A percentile compares a stretch with the other conserved stretches of the same genome.
Evolutionary conservation across 1,140 invertebrate genomes (phyloP).

Genomic region (Psilanteris sp.): DNA sequence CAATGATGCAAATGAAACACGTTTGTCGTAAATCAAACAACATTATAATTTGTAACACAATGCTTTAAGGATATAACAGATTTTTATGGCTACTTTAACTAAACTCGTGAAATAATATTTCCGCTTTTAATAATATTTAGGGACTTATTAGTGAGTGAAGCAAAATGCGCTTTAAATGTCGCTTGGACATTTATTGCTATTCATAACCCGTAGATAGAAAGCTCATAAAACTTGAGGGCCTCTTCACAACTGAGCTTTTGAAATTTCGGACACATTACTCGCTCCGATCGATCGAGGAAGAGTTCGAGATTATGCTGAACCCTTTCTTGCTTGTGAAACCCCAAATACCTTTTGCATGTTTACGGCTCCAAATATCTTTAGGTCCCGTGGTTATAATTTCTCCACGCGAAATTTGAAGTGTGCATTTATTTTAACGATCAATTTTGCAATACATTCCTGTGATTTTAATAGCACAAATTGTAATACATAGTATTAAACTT

Average conservation of each 20-base stretch:
- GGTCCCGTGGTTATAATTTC: slow-evolving; percentile 27
- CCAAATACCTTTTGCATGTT: slow-evolving; percentile 51
- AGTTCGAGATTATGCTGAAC: slow-evolving; percentile 46
- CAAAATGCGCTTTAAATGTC: slow-evolving; percentile 45
- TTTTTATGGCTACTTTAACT: slow-evolving; percentile 12
- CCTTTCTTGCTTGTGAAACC: slow-evolving; percentile 42
- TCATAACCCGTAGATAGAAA: slow-evolving; percentile 46
- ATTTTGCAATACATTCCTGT: too few species aligned
- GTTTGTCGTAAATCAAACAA: slow-evolving; percentile 11
- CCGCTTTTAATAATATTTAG: slow-evolving; percentile 33
- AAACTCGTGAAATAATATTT: slow-evolving; percentile 17
- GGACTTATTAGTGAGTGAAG: slow-evolving; percentile 34
- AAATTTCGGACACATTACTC: slow-evolving; percentile 56
- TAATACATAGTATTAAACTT: too few species aligned
- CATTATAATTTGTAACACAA: slow-evolving; percentile 10
- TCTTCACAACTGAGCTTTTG: slow-evolving; percentile 50
- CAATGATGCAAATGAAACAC: slow-evolving; percentile 8
- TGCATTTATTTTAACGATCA: too few species aligned
- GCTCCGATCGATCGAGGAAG: slow-evolving; percentile 56
- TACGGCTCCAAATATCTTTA: slow-evolving; percentile 34
- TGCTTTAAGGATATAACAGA: slow-evolving; percentile 4
- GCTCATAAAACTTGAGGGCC: slow-evolving; percentile 51
- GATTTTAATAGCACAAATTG: too few species aligned
- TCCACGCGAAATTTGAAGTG: slow-evolving; percentile 32
- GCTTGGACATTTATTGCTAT: slow-evolving; percentile 60